Evolutionary conservation across 2,888 invertebrate species (phyloP).

Genomic region (Rhagonycha fulva): DNA sequence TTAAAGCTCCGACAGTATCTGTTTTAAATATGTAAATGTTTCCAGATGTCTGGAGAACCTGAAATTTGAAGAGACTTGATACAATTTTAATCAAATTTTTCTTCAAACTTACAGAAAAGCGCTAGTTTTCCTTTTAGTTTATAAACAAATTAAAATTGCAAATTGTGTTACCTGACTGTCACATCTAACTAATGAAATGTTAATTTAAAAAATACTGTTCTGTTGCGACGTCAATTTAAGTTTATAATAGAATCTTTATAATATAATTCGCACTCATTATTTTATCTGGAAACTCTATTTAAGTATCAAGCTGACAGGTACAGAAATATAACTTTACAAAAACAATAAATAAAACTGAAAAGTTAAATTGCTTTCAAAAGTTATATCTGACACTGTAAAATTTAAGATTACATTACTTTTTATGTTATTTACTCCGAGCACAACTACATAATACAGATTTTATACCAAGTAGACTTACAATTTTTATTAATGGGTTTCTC

Average conservation of each 20-base stretch:
- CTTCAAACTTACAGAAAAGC: neutral
- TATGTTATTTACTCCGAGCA: conserved; percentile 3
- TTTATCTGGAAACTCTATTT: conserved; percentile 32
- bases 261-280: conserved; percentile 37
- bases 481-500: neutral
- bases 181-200: conserved; percentile 33
- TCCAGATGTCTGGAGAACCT: neutral
- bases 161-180: neutral
- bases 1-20: neutral
- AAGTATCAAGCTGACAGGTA: conserved; percentile 29
- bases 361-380: conserved; percentile 30
- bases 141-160: conserved; percentile 16
- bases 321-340: conserved; percentile 17
- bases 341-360: conserved; percentile 30
- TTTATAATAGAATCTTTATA: conserved; percentile 42
- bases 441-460: neutral
- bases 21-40: neutral
- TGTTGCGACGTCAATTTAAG: conserved; percentile 40
- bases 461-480: neutral
- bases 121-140: neutral
- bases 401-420: conserved; percentile 14
- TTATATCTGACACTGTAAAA: conserved; percentile 23
- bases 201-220: conserved; percentile 38
- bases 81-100: neutral
- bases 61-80: neutral